These are phyloP conservation scores for Drosophila elegans DNA, from an alignment of 1,140 invertebrate species.

Conservation along the genomic window DNA sequence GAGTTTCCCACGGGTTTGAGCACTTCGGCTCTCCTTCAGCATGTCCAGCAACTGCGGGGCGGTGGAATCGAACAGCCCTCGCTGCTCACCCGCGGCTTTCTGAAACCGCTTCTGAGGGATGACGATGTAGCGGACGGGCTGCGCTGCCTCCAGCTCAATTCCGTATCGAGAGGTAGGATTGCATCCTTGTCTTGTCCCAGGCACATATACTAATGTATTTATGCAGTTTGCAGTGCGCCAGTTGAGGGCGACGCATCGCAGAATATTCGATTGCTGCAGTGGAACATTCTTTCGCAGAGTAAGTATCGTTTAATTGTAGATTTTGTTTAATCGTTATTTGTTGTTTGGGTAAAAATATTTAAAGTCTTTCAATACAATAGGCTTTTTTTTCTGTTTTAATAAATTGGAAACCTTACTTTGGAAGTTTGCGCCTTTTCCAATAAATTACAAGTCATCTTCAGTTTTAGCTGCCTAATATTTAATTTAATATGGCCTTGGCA, in stretches of 20 bases:
- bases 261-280: slow-evolving; percentile 89
- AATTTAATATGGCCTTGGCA: too few species aligned
- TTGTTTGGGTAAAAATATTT: background rate
- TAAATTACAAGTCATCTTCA: too few species aligned
- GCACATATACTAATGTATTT: slow-evolving; percentile 1
- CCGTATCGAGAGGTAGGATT: slow-evolving; percentile 75
- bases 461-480: too few species aligned
- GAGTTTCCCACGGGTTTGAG: slow-evolving; percentile 85
- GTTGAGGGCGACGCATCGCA: slow-evolving; percentile 47
- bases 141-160: slow-evolving; percentile 85
- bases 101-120: slow-evolving; percentile 48
- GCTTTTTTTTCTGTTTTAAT: too few species aligned
- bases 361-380: too few species aligned
- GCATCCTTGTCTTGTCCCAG: background rate
- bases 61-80: slow-evolving; percentile 56
- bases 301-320: slow-evolving; percentile 46
- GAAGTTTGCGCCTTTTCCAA: too few species aligned
- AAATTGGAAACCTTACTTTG: too few species aligned
- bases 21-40: slow-evolving; percentile 86
- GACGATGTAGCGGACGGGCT: slow-evolving; percentile 81
- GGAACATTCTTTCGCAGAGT: slow-evolving; percentile 93
- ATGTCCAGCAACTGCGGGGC: slow-evolving; percentile 85
- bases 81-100: slow-evolving; percentile 69
- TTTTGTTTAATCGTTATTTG: background rate
- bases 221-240: slow-evolving; percentile 65